phyloP scores from a whole-genome alignment of 30 jellyfish, hydroid and myxozoan genomes.

The Hydra vulgaris region DNA sequence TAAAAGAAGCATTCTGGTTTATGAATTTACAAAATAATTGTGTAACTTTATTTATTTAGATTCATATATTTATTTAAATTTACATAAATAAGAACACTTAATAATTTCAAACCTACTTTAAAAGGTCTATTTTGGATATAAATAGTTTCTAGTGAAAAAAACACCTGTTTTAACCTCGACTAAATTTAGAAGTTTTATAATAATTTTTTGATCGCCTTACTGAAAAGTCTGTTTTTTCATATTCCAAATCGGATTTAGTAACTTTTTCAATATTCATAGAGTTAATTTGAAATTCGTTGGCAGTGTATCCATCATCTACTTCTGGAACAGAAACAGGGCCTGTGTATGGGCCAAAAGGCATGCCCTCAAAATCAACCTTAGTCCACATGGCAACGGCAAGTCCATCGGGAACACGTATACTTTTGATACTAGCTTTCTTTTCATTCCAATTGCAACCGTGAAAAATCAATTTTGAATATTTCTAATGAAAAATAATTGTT shows the following conservation, averaged over 20 bases:
- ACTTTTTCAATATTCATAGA: not conserved
- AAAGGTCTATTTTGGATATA: too few species aligned
- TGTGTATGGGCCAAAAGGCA: slow-evolving; percentile 20
- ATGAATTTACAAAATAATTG: too few species aligned
- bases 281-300: not conserved
- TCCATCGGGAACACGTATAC: slow-evolving; percentile 20
- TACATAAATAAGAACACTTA: too few species aligned
- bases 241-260: not conserved
- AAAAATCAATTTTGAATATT: not conserved
- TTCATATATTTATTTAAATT: too few species aligned
- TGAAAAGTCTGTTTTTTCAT: too few species aligned
- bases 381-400: slow-evolving; percentile 13
- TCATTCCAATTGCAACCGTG: slow-evolving; percentile 25
- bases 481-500: not conserved
- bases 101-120: too few species aligned
- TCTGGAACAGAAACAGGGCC: slow-evolving; percentile 12
- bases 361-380: slow-evolving; percentile 5
- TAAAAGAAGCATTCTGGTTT: too few species aligned
- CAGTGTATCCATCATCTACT: slow-evolving; percentile 10
- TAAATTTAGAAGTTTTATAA: too few species aligned
- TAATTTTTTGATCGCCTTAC: not conserved
- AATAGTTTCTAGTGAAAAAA: too few species aligned
- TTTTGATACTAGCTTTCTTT: slow-evolving; percentile 1
- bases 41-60: too few species aligned
- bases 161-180: too few species aligned